phyloP scores from a whole-genome alignment of 2,888 invertebrate genomes.

The Acronicta psi region DNA sequence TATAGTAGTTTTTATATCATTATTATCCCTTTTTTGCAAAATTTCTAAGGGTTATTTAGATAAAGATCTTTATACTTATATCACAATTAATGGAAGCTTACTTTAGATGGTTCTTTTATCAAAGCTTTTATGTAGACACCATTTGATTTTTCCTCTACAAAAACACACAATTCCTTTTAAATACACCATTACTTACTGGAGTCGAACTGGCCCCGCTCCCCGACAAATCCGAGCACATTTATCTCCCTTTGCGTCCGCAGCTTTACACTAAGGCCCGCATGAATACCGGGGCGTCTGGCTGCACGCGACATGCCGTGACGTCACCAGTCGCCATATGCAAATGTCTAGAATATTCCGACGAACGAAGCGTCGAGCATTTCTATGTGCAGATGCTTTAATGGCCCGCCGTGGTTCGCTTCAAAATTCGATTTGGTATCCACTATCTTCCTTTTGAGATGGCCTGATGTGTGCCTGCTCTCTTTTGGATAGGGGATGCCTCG shows the following conservation, averaged over 20 bases:
- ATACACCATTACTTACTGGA: slow-evolving; percentile 42
- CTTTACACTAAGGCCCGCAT: slow-evolving; percentile 55
- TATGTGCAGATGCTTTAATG: slow-evolving; percentile 69
- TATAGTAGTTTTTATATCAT: too few relatives aligned
- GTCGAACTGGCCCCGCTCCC: slow-evolving; percentile 39
- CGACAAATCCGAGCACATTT: slow-evolving; percentile 54
- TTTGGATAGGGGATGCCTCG: slow-evolving; percentile 43
- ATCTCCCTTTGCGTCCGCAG: slow-evolving; percentile 53
- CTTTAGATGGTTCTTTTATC: not conserved
- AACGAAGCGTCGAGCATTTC: slow-evolving; percentile 56
- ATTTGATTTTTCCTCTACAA: slow-evolving; percentile 24
- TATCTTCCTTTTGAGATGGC: slow-evolving; percentile 59
- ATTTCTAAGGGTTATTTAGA: not conserved
- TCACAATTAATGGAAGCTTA: slow-evolving; percentile 8
- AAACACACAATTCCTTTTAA: slow-evolving; percentile 42
- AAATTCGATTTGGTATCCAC: slow-evolving; percentile 65
- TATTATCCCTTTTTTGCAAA: not conserved
- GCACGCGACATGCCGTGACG: slow-evolving; percentile 63
- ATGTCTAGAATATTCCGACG: slow-evolving; percentile 60
- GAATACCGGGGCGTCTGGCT: slow-evolving; percentile 65
- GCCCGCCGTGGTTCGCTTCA: slow-evolving; percentile 63
- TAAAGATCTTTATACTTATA: not conserved
- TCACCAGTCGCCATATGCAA: slow-evolving; percentile 62
- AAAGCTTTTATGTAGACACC: slow-evolving; percentile 5
- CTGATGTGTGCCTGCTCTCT: slow-evolving; percentile 53